Evolutionary conservation across 2,113 vertebrate genomes (phyloP).

Genomic region (Cyprinodon tularosa): DNA sequence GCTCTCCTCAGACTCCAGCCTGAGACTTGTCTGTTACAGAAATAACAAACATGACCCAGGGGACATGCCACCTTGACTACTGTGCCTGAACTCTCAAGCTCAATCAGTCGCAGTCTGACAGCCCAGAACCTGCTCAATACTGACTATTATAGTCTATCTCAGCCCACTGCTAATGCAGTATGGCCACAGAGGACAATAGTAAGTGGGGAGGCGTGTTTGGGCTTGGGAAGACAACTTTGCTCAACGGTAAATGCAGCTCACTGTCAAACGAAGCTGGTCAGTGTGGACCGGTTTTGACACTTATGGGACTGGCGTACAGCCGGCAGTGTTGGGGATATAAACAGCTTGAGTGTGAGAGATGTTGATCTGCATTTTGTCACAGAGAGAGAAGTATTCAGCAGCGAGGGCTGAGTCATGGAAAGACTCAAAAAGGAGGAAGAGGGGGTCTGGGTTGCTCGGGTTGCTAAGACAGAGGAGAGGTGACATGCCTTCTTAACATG

Average conservation of each 20-base stretch:
- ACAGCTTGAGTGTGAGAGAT: constrained; percentile 68
- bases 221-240: constrained; percentile 35
- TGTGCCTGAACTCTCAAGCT: constrained; percentile 73
- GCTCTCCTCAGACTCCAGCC: constrained; percentile 72
- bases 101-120: constrained; percentile 66
- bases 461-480: constrained; percentile 58
- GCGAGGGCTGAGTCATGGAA: constrained; percentile 74
- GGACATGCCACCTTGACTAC: constrained; percentile 77
- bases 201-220: constrained; percentile 64
- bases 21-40: constrained; percentile 72
- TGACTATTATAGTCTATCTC: constrained; percentile 68
- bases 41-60: constrained; percentile 81
- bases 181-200: constrained; percentile 67
- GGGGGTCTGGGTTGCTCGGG: not conserved
- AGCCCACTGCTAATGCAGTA: constrained; percentile 39
- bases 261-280: constrained; percentile 57
- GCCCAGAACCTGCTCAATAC: constrained; percentile 69
- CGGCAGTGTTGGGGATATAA: constrained; percentile 69
- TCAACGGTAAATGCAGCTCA: constrained; percentile 56
- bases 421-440: constrained; percentile 44
- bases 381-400: constrained; percentile 63
- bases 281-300: constrained; percentile 71
- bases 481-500: constrained; percentile 52
- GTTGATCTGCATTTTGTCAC: constrained; percentile 74
- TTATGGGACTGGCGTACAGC: constrained; percentile 64